These are phyloP conservation scores for Borostomias antarcticus DNA, from an alignment of 2,797 vertebrate genomes.

Conservation along the genomic window DNA sequence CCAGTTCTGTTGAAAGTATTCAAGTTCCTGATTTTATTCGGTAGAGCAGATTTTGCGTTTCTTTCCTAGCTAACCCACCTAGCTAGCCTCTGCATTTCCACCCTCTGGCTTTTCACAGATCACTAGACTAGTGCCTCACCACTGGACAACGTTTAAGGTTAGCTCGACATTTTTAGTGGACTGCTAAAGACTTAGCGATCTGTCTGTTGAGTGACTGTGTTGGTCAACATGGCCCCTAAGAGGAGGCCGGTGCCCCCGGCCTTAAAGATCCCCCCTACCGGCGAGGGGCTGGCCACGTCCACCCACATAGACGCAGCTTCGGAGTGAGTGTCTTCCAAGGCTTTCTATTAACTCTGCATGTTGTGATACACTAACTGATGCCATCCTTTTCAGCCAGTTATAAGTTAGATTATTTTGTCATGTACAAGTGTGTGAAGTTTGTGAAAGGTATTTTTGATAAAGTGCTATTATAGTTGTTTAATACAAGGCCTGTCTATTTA, in stretches of 20 bases:
- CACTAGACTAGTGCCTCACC: background rate
- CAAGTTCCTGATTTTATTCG: slow-evolving; percentile 3
- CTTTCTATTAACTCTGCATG: background rate
- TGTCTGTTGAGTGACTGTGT: background rate
- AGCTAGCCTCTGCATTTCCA: background rate
- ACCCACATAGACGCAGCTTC: slow-evolving; percentile 73
- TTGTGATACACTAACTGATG: too few relatives aligned
- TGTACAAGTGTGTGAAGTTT: background rate
- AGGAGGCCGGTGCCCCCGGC: slow-evolving; percentile 82
- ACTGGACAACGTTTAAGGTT: too few relatives aligned
- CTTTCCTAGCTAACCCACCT: slow-evolving; percentile 13
- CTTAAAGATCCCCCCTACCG: slow-evolving; percentile 77
- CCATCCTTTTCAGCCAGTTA: background rate
- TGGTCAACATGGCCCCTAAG: slow-evolving; percentile 76
- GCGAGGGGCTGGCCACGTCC: slow-evolving; percentile 74
- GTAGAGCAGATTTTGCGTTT: slow-evolving; percentile 1
- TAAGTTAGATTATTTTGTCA: background rate
- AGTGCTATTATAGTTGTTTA: too few relatives aligned
- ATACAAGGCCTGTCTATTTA: too few relatives aligned
- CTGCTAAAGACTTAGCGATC: background rate
- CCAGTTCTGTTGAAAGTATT: background rate
- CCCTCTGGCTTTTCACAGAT: too few relatives aligned
- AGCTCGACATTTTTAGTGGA: background rate
- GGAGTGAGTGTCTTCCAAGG: slow-evolving; percentile 73
- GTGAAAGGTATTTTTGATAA: too few relatives aligned